These are phyloP conservation scores for Coremacera marginata DNA, from an alignment of 2,888 invertebrate species.

Conservation along the genomic window DNA sequence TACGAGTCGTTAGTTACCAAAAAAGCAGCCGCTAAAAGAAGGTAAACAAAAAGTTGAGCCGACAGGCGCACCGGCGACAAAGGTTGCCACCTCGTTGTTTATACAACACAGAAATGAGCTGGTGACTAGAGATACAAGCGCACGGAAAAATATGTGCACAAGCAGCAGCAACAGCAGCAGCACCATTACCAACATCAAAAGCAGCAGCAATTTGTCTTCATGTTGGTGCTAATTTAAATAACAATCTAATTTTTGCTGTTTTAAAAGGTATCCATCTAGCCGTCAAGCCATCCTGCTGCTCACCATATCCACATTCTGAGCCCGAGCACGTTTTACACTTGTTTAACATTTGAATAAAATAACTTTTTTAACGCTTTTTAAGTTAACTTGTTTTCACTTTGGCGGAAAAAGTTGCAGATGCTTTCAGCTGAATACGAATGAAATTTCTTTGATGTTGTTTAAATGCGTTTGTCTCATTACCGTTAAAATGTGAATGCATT, in stretches of 20 bases:
- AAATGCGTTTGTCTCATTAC: too few species aligned
- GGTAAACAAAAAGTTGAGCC: neutral
- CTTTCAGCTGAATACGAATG: too few species aligned
- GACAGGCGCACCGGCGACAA: neutral
- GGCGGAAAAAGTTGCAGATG: too few species aligned
- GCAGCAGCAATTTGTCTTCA: neutral
- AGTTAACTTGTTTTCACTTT: too few species aligned
- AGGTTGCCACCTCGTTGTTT: too few species aligned
- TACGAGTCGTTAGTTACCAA: conserved; percentile 5
- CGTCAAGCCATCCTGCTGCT: neutral
- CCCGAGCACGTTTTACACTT: too few species aligned
- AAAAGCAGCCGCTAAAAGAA: neutral
- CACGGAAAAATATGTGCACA: neutral
- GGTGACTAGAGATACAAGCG: neutral
- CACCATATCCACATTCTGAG: neutral
- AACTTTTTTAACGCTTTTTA: too few species aligned
- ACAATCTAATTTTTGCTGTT: conserved; percentile 6
- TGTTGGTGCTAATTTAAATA: neutral
- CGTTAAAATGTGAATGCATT: too few species aligned
- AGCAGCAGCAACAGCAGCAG: neutral
- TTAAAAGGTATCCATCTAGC: neutral
- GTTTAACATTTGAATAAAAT: too few species aligned
- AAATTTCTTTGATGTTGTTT: too few species aligned
- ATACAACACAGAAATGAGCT: too few species aligned
- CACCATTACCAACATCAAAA: neutral